Evolutionary conservation across 30 jellyfish, hydroid and myxozoan genomes (phyloP).

Genomic region (Chrysaora quinquecirrha): DNA sequence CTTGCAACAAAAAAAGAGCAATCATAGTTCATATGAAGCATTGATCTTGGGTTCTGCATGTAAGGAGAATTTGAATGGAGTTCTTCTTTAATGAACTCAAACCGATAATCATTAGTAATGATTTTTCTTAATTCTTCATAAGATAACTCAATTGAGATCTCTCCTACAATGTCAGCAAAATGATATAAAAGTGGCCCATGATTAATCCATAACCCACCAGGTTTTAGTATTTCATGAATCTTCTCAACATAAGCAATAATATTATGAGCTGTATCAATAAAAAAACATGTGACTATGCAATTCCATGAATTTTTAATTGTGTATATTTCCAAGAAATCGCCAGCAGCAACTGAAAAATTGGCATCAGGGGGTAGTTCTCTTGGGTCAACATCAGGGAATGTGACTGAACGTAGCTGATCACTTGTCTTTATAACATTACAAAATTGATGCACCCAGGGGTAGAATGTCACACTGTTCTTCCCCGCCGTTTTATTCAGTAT

Average conservation of each 20-base stretch:
- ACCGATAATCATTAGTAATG: slow-evolving; percentile 67
- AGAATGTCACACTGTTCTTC: slow-evolving; percentile 47
- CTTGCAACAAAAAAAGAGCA: slow-evolving; percentile 94
- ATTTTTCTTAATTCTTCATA: slow-evolving; percentile 84
- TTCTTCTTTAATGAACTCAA: slow-evolving; percentile 72
- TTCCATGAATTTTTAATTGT: slow-evolving; percentile 63
- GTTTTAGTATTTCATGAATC: slow-evolving; percentile 75
- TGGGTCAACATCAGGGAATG: slow-evolving; percentile 93
- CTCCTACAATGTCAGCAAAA: slow-evolving; percentile 88
- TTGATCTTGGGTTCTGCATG: slow-evolving; percentile 76
- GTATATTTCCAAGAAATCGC: slow-evolving; percentile 96
- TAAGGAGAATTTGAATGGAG: slow-evolving; percentile 60
- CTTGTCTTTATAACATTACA: slow-evolving; percentile 63
- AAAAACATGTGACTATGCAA: slow-evolving; percentile 88
- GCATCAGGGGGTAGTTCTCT: slow-evolving; percentile 54
- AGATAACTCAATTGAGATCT: slow-evolving; percentile 80
- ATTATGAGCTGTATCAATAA: slow-evolving; percentile 98
- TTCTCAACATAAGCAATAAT: slow-evolving; percentile 87
- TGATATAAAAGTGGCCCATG: slow-evolving; percentile 98
- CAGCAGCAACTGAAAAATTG: slow-evolving; percentile 95
- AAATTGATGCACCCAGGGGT: slow-evolving; percentile 98
- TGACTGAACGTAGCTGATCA: slow-evolving; percentile 78
- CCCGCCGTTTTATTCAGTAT: slow-evolving; percentile 59
- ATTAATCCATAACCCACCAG: slow-evolving; percentile 98
- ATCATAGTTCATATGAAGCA: slow-evolving; percentile 75